phyloP scores from a whole-genome alignment of 1,140 invertebrate genomes.

The Danaus plexippus region DNA sequence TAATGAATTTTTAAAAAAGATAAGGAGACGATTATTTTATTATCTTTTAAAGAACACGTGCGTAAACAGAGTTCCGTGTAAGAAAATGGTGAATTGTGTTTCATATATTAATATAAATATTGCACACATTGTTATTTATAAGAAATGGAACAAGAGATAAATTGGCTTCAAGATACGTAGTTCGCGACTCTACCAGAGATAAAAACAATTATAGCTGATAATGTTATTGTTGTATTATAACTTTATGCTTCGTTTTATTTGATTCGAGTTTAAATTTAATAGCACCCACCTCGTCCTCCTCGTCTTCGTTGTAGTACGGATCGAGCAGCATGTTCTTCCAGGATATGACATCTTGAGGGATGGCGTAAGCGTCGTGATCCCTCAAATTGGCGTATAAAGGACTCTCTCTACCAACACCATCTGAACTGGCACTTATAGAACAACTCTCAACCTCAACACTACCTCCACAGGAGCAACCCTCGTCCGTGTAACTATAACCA shows the following conservation, averaged over 20 bases:
- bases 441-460: constrained; percentile 62
- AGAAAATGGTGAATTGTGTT: too few relatives aligned
- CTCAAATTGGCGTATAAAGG: constrained; percentile 63
- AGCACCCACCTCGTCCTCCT: constrained; percentile 67
- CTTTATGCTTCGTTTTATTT: too few relatives aligned
- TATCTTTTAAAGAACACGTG: too few relatives aligned
- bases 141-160: constrained; percentile 5
- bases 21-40: too few relatives aligned
- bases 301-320: constrained; percentile 66
- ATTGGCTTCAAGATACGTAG: too few relatives aligned
- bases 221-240: constrained; percentile 1
- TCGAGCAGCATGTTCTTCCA: constrained; percentile 66
- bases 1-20: too few relatives aligned
- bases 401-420: constrained; percentile 59
- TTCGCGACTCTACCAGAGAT: constrained; percentile 1
- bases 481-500: constrained; percentile 54
- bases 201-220: neutral
- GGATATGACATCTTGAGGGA: constrained; percentile 57
- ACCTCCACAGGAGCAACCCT: constrained; percentile 57
- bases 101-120: too few relatives aligned
- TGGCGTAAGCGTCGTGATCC: constrained; percentile 56
- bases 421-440: constrained; percentile 58
- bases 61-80: too few relatives aligned
- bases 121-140: too few relatives aligned
- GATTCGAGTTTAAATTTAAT: too few relatives aligned